phyloP scores from a whole-genome alignment of 2,113 vertebrate genomes.

The Poecilia latipinna region DNA sequence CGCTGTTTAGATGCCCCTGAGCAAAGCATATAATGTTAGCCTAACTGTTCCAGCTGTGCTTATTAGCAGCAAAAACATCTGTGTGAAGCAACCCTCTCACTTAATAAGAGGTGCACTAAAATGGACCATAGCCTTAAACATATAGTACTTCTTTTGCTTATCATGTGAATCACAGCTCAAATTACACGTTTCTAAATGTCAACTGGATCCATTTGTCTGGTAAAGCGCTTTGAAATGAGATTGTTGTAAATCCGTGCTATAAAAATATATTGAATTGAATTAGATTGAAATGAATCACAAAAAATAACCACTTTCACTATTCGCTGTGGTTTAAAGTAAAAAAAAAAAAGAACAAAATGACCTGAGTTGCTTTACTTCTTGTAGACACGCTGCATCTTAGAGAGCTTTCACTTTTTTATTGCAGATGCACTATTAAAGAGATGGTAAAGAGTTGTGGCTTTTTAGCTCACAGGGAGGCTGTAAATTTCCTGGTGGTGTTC shows the following conservation, averaged over 20 bases:
- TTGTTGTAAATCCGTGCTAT: background rate
- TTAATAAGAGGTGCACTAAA: slow-evolving; percentile 28
- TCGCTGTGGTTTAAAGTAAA: too few species aligned
- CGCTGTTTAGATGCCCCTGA: slow-evolving; percentile 27
- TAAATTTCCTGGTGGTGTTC: slow-evolving; percentile 47
- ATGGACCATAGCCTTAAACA: slow-evolving; percentile 20
- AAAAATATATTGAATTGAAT: background rate
- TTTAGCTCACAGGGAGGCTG: slow-evolving; percentile 21
- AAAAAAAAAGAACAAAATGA: background rate
- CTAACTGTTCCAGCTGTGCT: slow-evolving; percentile 41
- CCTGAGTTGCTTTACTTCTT: slow-evolving; percentile 12
- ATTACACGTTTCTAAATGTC: background rate
- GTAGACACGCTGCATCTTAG: too few species aligned
- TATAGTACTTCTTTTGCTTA: background rate
- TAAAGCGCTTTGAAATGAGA: background rate
- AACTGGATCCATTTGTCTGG: background rate
- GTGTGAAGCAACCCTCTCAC: slow-evolving; percentile 19
- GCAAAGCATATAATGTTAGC: slow-evolving; percentile 34
- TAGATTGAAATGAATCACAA: background rate
- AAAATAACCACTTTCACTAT: too few species aligned
- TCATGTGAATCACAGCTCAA: background rate
- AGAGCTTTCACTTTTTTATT: too few species aligned
- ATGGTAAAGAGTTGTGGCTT: too few species aligned
- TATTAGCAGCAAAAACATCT: slow-evolving; percentile 39
- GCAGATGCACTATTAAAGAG: too few species aligned